A percentile compares a stretch with the other conserved stretches of the same genome.
Evolutionary conservation across 1,140 invertebrate genomes (phyloP).

Genomic region (Battus philenor): DNA sequence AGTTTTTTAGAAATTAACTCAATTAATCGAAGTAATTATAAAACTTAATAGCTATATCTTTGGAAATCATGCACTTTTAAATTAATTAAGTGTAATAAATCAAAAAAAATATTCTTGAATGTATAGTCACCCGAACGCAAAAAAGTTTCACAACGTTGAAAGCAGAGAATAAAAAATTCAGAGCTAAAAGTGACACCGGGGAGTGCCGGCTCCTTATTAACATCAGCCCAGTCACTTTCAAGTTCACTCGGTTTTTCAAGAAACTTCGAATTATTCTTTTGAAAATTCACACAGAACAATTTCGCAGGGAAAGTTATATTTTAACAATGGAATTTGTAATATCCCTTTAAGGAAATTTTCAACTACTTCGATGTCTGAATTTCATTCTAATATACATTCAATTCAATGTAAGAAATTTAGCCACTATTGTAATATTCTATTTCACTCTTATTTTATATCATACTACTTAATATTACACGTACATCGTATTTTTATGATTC

Average conservation of each 20-base stretch:
- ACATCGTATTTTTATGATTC: too few species aligned
- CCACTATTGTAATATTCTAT: too few species aligned
- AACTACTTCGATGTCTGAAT: too few species aligned
- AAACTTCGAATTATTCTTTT: conserved; percentile 33
- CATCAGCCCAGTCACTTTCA: conserved; percentile 40
- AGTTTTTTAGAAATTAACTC: too few species aligned
- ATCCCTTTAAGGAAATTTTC: conserved; percentile 9
- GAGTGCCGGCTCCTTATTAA: conserved; percentile 41
- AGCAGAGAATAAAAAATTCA: conserved; percentile 47
- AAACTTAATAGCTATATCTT: too few species aligned
- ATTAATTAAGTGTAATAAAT: too few species aligned
- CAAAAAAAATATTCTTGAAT: conserved; percentile 2
- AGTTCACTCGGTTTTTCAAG: conserved; percentile 31
- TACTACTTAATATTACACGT: too few species aligned
- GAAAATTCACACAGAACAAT: conserved; percentile 24
- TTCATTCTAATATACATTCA: too few species aligned
- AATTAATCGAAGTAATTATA: too few species aligned
- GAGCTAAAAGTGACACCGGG: conserved; percentile 38
- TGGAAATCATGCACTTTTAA: too few species aligned
- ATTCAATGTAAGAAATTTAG: too few species aligned
- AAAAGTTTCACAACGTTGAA: conserved; percentile 36
- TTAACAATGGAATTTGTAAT: conserved; percentile 3
- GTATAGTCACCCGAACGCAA: conserved; percentile 30
- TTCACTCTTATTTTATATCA: too few species aligned
- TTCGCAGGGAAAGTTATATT: conserved; percentile 1